Conservation (phyloP, 2,113 vertebrate genomes). For the Nothoprocta pentlandii region DNA sequence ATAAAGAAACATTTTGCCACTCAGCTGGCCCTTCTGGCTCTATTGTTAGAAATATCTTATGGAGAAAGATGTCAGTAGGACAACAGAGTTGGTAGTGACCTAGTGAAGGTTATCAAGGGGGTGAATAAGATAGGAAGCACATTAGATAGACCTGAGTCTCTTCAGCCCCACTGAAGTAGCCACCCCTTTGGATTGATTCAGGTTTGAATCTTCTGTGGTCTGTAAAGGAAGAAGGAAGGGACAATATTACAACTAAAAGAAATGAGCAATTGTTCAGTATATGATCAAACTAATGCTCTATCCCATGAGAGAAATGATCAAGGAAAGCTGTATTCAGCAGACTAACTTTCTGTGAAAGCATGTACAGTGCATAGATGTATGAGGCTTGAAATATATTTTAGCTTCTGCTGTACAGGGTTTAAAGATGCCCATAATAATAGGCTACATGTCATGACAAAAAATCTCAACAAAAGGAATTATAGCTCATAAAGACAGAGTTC, state of each 20-base stretch:
- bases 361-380: neutral
- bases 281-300: neutral
- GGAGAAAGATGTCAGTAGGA: neutral
- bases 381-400: neutral
- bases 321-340: neutral
- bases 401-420: neutral
- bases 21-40: neutral
- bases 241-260: neutral
- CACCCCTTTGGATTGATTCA: neutral
- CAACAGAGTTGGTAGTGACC: neutral
- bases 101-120: neutral
- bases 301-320: neutral
- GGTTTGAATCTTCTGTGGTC: rapidly evolving
- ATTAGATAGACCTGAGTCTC: neutral
- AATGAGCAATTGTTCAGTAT: neutral
- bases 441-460: rapidly evolving
- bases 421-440: neutral
- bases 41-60: neutral
- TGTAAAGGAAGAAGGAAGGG: neutral
- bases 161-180: neutral
- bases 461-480: neutral
- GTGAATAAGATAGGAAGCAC: neutral
- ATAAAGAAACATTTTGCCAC: neutral
- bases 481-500: neutral
- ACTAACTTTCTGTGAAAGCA: neutral